Conservation (phyloP, 2,888 invertebrate genomes). For the Andricus curvator region DNA sequence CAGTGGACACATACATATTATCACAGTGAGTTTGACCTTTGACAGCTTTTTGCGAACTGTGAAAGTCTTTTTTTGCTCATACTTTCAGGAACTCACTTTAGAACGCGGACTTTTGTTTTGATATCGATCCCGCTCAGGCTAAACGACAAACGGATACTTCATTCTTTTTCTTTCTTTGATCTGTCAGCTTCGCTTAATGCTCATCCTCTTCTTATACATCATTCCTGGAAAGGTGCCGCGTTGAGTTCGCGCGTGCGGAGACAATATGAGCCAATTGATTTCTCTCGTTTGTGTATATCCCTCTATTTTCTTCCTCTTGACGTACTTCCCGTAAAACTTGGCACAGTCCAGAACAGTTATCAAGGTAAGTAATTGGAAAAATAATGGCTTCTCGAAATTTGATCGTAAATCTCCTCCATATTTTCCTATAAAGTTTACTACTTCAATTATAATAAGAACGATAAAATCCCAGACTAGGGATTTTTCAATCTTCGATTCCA, state of each 20-base stretch:
- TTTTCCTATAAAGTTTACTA: too few species aligned
- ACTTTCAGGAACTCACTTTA: neutral
- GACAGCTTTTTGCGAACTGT: too few species aligned
- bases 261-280: slow-evolving; percentile 31
- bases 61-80: too few species aligned
- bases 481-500: too few species aligned
- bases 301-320: neutral
- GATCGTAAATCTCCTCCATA: neutral
- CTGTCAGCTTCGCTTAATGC: neutral
- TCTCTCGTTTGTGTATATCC: neutral
- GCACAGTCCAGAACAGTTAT: neutral
- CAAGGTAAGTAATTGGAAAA: neutral
- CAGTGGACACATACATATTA: too few species aligned
- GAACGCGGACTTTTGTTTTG: slow-evolving; percentile 3
- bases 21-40: too few species aligned
- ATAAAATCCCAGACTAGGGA: too few species aligned
- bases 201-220: neutral
- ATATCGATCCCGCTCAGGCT: slow-evolving; percentile 19
- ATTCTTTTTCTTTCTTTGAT: slow-evolving; percentile 15
- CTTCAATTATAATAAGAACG: too few species aligned
- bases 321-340: neutral
- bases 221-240: neutral
- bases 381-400: neutral
- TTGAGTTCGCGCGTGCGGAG: neutral
- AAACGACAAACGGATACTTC: neutral